Evolutionary conservation across 2,888 invertebrate species (phyloP).

Genomic region (Podotricha telesiphe): DNA sequence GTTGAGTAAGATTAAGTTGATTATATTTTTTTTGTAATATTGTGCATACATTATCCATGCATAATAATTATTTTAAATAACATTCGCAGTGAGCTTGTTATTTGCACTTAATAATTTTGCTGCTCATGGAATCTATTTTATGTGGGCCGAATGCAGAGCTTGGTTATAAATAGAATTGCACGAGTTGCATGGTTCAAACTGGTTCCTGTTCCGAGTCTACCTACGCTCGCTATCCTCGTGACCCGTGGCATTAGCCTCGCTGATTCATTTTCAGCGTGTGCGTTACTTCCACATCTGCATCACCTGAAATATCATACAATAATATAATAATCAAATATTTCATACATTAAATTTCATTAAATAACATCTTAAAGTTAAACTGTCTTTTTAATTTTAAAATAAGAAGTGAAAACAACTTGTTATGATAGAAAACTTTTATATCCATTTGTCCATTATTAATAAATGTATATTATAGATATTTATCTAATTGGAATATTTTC

Average conservation of each 20-base stretch:
- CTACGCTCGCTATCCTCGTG: constrained; percentile 69
- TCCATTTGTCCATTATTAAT: neutral
- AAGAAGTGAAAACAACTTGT: neutral
- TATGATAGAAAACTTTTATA: neutral
- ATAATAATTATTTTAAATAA: neutral
- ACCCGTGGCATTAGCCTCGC: constrained; percentile 58
- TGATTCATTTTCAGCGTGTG: constrained; percentile 60
- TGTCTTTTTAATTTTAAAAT: no score
- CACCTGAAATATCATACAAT: neutral
- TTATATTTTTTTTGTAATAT: constrained; percentile 2
- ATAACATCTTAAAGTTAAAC: no score
- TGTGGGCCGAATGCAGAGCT: constrained; percentile 64
- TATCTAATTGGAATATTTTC: constrained; percentile 51
- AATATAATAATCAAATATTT: no score
- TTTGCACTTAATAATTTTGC: constrained; percentile 13
- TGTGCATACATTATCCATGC: neutral
- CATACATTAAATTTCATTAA: no score
- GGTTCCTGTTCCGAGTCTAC: constrained; percentile 72
- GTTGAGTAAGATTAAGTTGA: neutral
- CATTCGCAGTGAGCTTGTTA: neutral
- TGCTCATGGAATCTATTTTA: constrained; percentile 51
- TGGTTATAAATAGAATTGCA: constrained; percentile 74
- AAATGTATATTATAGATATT: constrained; percentile 27
- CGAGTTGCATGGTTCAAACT: constrained; percentile 79
- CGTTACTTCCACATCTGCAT: constrained; percentile 43